A percentile compares a stretch with the other conserved stretches of the same genome.
phyloP scores from a whole-genome alignment of 2,113 vertebrate species.

The Azemiops feae region DNA sequence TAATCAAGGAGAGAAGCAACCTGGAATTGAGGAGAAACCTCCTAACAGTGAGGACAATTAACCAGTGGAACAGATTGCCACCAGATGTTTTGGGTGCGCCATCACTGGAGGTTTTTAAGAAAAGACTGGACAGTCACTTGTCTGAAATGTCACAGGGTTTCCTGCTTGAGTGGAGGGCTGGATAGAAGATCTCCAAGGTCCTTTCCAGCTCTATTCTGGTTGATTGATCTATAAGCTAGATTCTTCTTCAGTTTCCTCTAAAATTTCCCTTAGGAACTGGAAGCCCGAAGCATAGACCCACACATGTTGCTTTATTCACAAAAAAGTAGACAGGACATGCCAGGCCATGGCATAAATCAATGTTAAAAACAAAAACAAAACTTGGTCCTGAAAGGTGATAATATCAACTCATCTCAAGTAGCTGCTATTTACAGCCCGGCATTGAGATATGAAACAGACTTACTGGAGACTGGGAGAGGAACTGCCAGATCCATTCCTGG shows the following conservation, averaged over 20 bases:
- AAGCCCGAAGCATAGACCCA: neutral
- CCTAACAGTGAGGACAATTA: neutral
- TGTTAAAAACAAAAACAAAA: conserved; percentile 13
- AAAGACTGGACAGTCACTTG: neutral
- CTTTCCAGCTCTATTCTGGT: neutral
- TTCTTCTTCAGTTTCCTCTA: neutral
- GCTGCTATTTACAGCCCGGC: conserved; percentile 32
- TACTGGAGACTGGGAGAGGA: conserved; percentile 19
- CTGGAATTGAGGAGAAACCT: neutral
- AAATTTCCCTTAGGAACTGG: neutral
- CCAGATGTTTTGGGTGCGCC: neutral
- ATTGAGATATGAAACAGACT: conserved; percentile 41
- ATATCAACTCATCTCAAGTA: conserved; percentile 20
- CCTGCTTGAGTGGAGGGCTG: neutral
- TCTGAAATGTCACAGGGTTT: neutral
- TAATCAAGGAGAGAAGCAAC: neutral
- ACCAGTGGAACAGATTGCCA: neutral
- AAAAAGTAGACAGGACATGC: neutral
- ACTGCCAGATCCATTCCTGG: conserved; percentile 31
- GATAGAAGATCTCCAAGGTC: neutral
- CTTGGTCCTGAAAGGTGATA: conserved; percentile 23
- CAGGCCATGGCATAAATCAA: conserved; percentile 14
- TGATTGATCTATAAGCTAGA: neutral
- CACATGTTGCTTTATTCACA: neutral
- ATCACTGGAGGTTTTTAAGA: too few species aligned